Base-by-base conservation (phyloP, 2,888 invertebrate genomes). In the Dynastes hyllus region DNA sequence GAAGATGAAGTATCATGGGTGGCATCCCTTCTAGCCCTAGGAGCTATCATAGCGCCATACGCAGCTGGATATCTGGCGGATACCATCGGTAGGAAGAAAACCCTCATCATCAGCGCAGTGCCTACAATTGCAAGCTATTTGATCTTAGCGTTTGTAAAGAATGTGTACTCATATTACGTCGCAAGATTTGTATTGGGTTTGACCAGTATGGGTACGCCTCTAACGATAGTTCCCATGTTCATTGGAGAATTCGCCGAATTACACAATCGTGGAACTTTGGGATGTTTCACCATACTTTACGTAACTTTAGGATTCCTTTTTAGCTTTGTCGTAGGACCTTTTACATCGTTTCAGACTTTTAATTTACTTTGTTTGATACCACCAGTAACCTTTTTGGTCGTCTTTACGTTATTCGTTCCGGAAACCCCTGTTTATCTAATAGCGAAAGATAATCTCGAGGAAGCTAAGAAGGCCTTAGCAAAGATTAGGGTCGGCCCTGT, bases 191-290 rank as follows among this genome's bases (percentile, higher is more conserved):
- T 81, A 27, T 27, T 75, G 51, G 82, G 82, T 1, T 13, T 79
- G 13, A 71, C 61, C n/a, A 13, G 37, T 16, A 45, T 73, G 11
- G 80, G 80, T n/a, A 51, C 63, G 11, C 89, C 93, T 16, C 94
- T 93, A 88, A 93, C 94, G 0, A 92, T 93, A 1, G 92, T 93
- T 0, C 95, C 96, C 0, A 94, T 96, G 92, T 97, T 96, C 88
- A 92, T 95, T 81, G 95, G 95, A 67, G 96, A 97, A 88, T 94
- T 95, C 16, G 61, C 81, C 3, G 80, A 82, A 70, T 76, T 80
- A 5, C 73, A 77, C 22, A 82, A 82, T 58, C 77, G 82, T 13
- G 82, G 82, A 9, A 67, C 76, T 2, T 50, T 82, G 13, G 78
- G 79, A 27, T 80, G 81, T 58, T 80, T 80, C 53, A 75, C 80